A percentile compares a stretch with the other conserved stretches of the same genome.
phyloP scores from a whole-genome alignment of 2,797 vertebrate genomes.

The Enoplosus armatus region DNA sequence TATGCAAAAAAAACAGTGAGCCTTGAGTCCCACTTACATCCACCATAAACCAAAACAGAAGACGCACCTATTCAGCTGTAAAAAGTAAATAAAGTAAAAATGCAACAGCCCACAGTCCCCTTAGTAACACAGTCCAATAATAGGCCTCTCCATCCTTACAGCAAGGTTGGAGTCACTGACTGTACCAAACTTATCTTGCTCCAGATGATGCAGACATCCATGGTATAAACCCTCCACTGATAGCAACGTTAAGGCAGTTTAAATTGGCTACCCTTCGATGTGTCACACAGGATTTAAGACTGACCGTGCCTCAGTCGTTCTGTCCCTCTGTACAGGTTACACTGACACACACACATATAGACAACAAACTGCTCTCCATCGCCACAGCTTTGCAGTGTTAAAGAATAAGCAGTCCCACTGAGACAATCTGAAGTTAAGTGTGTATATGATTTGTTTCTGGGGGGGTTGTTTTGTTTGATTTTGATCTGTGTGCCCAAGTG shows the following conservation, averaged over 20 bases:
- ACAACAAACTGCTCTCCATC: not conserved
- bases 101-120: conserved; percentile 7
- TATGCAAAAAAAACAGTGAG: not conserved
- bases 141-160: conserved; percentile 15
- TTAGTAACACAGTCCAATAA: conserved; percentile 18
- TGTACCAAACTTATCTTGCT: conserved; percentile 7
- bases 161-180: conserved; percentile 19
- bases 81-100: conserved; percentile 35
- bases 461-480: not conserved
- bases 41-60: not conserved
- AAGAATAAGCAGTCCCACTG: not conserved
- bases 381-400: not conserved
- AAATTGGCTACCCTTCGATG: conserved; percentile 17
- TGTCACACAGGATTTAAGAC: conserved; percentile 35
- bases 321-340: not conserved
- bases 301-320: not conserved
- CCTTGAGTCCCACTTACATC: conserved; percentile 2
- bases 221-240: conserved; percentile 48
- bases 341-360: conserved; percentile 10
- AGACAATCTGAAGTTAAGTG: not conserved
- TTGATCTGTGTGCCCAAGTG: not conserved
- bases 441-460: no score
- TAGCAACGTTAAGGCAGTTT: conserved; percentile 36
- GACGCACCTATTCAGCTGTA: conserved; percentile 12
- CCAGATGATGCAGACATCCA: conserved; percentile 5